A percentile compares a stretch with the other conserved stretches of the same genome.
Evolutionary conservation across 2,113 vertebrate genomes (phyloP).

Genomic region (Apodemus speciosus): DNA sequence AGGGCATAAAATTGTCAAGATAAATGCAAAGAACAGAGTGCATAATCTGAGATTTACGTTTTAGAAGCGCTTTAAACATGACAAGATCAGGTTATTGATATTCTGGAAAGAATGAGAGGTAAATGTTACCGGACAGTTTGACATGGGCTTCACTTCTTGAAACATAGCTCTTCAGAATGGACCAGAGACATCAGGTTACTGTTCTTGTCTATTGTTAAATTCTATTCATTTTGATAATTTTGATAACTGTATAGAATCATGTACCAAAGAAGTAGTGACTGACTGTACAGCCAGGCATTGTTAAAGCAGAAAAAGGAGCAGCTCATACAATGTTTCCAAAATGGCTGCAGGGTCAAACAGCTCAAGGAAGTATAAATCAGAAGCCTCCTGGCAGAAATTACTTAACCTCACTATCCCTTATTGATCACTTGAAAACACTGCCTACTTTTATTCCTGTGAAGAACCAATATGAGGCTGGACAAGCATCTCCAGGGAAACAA

Average conservation of each 20-base stretch:
- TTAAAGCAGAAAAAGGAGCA: background rate
- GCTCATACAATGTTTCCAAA: background rate
- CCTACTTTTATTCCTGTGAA: background rate
- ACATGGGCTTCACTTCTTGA: background rate
- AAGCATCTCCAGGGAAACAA: background rate
- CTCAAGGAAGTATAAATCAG: background rate
- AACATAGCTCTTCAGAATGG: background rate
- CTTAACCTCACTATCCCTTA: slow-evolving; percentile 46
- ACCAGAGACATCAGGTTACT: background rate
- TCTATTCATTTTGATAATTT: slow-evolving; percentile 54
- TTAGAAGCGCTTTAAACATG: slow-evolving; percentile 64
- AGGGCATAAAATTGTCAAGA: slow-evolving; percentile 42
- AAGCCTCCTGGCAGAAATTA: background rate
- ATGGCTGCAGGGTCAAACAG: background rate
- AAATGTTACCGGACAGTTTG: slow-evolving; percentile 41
- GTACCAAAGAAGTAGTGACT: background rate
- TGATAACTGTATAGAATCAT: slow-evolving; percentile 6
- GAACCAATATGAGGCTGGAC: background rate
- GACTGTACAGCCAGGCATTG: background rate
- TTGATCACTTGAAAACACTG: slow-evolving; percentile 47
- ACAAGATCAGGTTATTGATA: slow-evolving; percentile 61
- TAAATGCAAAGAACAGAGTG: slow-evolving; percentile 58
- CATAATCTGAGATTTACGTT: slow-evolving; percentile 67
- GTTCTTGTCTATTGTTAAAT: background rate
- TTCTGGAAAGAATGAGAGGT: slow-evolving; percentile 5